These are phyloP conservation scores for Melitaea athalia DNA, from an alignment of 2,888 invertebrate species.

Conservation along the genomic window DNA sequence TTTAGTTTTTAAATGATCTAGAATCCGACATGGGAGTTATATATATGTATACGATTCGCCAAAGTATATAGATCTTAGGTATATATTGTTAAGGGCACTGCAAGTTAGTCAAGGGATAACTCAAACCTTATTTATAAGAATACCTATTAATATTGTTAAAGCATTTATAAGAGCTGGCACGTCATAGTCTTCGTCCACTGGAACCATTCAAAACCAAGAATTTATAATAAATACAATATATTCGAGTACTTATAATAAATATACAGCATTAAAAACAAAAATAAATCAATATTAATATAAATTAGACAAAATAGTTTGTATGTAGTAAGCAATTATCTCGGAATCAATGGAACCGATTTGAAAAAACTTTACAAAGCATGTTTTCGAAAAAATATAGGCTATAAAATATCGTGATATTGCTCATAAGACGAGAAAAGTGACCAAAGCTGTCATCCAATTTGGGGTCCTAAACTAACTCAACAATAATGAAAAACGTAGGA, in stretches of 20 bases:
- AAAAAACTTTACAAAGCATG: too few relatives aligned
- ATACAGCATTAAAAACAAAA: too few relatives aligned
- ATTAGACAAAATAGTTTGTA: too few relatives aligned
- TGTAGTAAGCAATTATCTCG: too few relatives aligned
- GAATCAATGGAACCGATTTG: too few relatives aligned
- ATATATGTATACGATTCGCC: background rate
- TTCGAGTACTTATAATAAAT: conserved; percentile 6
- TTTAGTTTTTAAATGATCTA: background rate
- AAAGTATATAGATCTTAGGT: background rate
- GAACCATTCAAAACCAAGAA: conserved; percentile 47
- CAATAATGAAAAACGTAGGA: too few relatives aligned
- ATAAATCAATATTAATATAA: too few relatives aligned
- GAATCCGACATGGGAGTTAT: background rate
- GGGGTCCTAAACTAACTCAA: too few relatives aligned
- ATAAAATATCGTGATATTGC: too few relatives aligned
- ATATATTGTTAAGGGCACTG: background rate
- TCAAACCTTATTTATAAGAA: conserved; percentile 57
- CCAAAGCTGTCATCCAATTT: too few relatives aligned
- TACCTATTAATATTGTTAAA: conserved; percentile 87
- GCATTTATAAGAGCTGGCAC: conserved; percentile 88
- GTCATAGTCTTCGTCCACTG: conserved; percentile 88
- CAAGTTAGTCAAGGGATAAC: conserved; percentile 56
- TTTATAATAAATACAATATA: conserved; percentile 31
- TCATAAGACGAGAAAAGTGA: too few relatives aligned
- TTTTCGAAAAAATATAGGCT: too few relatives aligned